Evolutionary conservation across 1,140 invertebrate genomes (phyloP).

Genomic region (Gryon sp.): DNA sequence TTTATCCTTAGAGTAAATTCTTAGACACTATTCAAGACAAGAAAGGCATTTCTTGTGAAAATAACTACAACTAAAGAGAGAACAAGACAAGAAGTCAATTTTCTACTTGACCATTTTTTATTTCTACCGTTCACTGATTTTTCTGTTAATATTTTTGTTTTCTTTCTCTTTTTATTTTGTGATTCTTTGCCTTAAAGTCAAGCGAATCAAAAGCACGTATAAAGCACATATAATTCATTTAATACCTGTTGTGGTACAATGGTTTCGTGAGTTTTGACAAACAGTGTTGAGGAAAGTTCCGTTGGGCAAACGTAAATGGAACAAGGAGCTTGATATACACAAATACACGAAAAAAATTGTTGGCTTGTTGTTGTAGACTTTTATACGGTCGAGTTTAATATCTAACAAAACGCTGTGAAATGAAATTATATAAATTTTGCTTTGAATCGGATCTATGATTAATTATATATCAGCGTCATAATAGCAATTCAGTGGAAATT

Average conservation of each 20-base stretch:
- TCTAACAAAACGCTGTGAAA: neutral
- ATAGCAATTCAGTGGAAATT: conserved; percentile 53
- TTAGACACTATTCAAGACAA: conserved; percentile 3
- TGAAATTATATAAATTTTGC: conserved; percentile 40
- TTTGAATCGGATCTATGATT: conserved; percentile 54
- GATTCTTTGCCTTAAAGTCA: neutral
- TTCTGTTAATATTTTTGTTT: no score
- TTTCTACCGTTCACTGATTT: no score
- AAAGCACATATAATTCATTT: no score
- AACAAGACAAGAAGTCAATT: neutral
- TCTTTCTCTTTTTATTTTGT: neutral
- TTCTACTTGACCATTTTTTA: neutral
- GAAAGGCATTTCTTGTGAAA: conserved; percentile 19
- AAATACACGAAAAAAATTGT: no score
- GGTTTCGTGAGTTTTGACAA: conserved; percentile 19
- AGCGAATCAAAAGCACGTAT: neutral
- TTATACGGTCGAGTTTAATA: neutral
- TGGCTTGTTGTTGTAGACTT: conserved; percentile 15
- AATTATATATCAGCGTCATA: conserved; percentile 61
- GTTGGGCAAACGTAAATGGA: conserved; percentile 1
- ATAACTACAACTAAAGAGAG: conserved; percentile 28
- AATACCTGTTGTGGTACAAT: neutral
- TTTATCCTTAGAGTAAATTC: conserved; percentile 18
- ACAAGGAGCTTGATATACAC: conserved; percentile 6
- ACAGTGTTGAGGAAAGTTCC: conserved; percentile 29